Conservation (phyloP, 2,888 invertebrate genomes). For the Ennomos quercinarius region DNA sequence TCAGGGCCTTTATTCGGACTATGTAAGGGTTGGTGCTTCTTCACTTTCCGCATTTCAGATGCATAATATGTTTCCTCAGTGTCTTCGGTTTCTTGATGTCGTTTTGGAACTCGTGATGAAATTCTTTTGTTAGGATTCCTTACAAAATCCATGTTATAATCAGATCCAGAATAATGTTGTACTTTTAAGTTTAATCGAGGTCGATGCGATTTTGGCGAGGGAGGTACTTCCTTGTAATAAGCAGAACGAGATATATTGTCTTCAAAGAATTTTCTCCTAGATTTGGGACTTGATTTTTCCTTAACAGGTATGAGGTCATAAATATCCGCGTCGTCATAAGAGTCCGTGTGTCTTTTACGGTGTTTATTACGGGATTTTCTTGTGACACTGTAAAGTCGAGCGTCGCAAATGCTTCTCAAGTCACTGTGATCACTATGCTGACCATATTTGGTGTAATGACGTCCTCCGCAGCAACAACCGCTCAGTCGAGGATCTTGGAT, state of each 20-base stretch:
- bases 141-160: slow-evolving; percentile 7
- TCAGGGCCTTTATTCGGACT: slow-evolving; percentile 30
- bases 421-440: slow-evolving; percentile 53
- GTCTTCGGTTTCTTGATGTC: slow-evolving; percentile 18
- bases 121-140: slow-evolving; percentile 8
- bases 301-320: slow-evolving; percentile 77
- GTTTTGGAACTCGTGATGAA: slow-evolving; percentile 1
- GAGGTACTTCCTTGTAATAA: slow-evolving; percentile 69
- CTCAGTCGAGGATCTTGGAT: slow-evolving; percentile 59
- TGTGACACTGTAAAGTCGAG: slow-evolving; percentile 64
- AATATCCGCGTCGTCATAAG: slow-evolving; percentile 64
- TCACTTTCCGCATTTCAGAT: slow-evolving; percentile 29
- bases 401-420: slow-evolving; percentile 68
- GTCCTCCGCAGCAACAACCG: slow-evolving; percentile 59
- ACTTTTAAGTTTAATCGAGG: slow-evolving; percentile 71
- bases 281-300: slow-evolving; percentile 74
- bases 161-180: slow-evolving; percentile 48
- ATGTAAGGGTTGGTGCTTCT: slow-evolving; percentile 30
- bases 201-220: slow-evolving; percentile 70
- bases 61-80: slow-evolving; percentile 42
- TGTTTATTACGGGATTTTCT: slow-evolving; percentile 50
- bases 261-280: slow-evolving; percentile 63
- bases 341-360: slow-evolving; percentile 47
- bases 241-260: slow-evolving; percentile 52
- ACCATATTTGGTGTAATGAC: slow-evolving; percentile 8